A percentile compares a stretch with the other conserved stretches of the same genome.
Conservation (phyloP, 2,113 vertebrate genomes). For the Indicator maculatus region DNA sequence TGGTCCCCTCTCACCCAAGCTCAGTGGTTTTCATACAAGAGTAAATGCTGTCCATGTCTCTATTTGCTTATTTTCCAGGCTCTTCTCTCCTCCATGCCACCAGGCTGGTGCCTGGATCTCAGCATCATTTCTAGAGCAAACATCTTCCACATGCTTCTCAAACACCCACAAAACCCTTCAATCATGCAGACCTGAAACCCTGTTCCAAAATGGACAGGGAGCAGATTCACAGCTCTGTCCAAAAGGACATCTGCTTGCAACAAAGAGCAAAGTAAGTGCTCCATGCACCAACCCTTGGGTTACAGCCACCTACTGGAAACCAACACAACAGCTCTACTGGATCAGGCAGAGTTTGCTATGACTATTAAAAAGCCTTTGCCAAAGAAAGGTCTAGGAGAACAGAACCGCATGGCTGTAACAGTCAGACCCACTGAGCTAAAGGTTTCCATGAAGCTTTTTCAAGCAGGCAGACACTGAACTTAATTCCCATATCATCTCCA, state of each 20-base stretch:
- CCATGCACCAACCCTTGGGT: fast-evolving
- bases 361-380: not conserved
- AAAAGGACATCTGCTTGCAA: not conserved
- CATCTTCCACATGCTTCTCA: not conserved
- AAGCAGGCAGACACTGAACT: not conserved
- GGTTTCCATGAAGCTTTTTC: not conserved
- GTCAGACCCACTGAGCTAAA: fast-evolving
- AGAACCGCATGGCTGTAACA: not conserved
- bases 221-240: not conserved
- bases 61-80: not conserved
- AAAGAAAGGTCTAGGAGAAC: not conserved
- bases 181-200: not conserved
- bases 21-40: not conserved
- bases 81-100: fast-evolving
- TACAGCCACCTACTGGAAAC: not conserved
- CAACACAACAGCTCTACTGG: not conserved
- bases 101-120: not conserved
- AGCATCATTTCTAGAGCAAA: not conserved
- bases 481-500: not conserved
- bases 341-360: fast-evolving
- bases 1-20: too few relatives aligned
- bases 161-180: not conserved
- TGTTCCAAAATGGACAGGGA: not conserved
- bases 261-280: not conserved
- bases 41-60: not conserved